Conservation (phyloP, 1,140 invertebrate genomes). For the Vollenhovia emeryi region DNA sequence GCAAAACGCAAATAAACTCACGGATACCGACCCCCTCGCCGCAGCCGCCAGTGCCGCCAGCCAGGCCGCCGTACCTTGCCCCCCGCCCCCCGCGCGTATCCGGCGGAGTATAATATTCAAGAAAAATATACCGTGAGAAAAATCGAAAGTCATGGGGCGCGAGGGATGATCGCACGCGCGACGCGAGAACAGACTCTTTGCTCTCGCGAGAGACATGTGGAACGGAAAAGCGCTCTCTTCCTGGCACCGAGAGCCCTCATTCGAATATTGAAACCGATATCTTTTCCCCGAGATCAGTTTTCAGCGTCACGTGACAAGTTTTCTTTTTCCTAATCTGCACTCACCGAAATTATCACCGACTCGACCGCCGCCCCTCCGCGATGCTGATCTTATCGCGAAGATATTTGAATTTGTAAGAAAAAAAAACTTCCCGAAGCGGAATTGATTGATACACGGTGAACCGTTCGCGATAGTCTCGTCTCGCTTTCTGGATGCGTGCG, state of each 20-base stretch:
- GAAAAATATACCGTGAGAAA: slow-evolving; percentile 78
- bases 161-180: slow-evolving; percentile 41
- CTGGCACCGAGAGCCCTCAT: background rate
- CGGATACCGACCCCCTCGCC: slow-evolving; percentile 39
- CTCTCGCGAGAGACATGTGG: background rate
- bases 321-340: background rate
- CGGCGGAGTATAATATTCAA: slow-evolving; percentile 79
- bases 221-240: slow-evolving; percentile 5
- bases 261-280: background rate
- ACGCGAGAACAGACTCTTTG: slow-evolving; percentile 34
- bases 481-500: slow-evolving; percentile 21
- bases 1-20: slow-evolving; percentile 84
- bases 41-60: slow-evolving; percentile 31
- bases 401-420: slow-evolving; percentile 5
- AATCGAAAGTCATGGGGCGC: slow-evolving; percentile 51
- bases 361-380: background rate
- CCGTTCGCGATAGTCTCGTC: background rate
- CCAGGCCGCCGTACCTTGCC: slow-evolving; percentile 1
- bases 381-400: background rate
- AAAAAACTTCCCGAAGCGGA: background rate
- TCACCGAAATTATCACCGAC: background rate
- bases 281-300: background rate
- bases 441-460: background rate
- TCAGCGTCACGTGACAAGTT: background rate
- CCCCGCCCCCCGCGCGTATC: slow-evolving; percentile 18